Percentiles rank a stretch among this genome's conserved stretches.
phyloP scores from a whole-genome alignment of 1,140 invertebrate species.

The Halictus rubicundus region DNA sequence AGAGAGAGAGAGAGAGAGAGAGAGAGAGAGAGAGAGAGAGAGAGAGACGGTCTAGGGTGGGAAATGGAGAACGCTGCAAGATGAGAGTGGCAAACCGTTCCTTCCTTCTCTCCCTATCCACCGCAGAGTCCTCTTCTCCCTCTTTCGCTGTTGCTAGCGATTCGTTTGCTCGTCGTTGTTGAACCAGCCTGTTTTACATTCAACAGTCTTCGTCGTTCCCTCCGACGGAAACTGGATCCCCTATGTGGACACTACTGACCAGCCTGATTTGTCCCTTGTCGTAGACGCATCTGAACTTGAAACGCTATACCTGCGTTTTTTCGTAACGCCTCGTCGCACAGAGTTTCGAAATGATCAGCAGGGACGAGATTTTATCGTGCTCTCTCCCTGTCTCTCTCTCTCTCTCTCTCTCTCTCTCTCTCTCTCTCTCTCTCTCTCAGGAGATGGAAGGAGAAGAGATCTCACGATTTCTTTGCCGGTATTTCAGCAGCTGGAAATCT shows the following conservation, averaged over 20 bases:
- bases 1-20: too few relatives aligned
- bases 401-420: too few relatives aligned
- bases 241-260: neutral
- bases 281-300: conserved; percentile 5
- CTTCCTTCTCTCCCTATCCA: neutral
- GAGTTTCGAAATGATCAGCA: too few relatives aligned
- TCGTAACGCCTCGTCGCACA: too few relatives aligned
- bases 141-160: neutral
- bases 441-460: too few relatives aligned
- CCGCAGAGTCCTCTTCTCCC: neutral
- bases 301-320: neutral
- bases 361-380: too few relatives aligned
- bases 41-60: conserved; percentile 47
- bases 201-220: conserved; percentile 67
- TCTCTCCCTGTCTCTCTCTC: too few relatives aligned
- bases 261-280: neutral
- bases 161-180: conserved; percentile 43
- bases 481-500: too few relatives aligned
- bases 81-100: conserved; percentile 46
- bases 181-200: conserved; percentile 74
- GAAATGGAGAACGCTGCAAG: conserved; percentile 60
- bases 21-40: too few relatives aligned
- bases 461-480: too few relatives aligned
- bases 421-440: too few relatives aligned
- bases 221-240: conserved; percentile 31